Conservation (phyloP, 2,888 invertebrate species). For the Autographa pulchrina region DNA sequence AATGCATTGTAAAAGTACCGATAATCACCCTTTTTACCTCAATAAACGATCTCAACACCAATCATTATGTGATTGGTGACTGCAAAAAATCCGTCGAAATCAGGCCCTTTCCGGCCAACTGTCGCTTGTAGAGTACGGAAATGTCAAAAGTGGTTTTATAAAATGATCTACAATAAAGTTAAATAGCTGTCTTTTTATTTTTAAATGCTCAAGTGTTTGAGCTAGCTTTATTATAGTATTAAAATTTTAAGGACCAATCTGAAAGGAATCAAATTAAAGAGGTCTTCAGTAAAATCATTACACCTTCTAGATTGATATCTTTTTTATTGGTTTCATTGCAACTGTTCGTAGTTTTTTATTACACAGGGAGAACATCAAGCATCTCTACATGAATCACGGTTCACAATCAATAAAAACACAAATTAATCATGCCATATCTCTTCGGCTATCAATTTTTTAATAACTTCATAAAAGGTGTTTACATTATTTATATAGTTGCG, state of each 20-base stretch:
- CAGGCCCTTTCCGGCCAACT: slow-evolving; percentile 4
- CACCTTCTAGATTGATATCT: background rate
- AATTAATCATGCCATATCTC: slow-evolving; percentile 50
- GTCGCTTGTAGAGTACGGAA: background rate
- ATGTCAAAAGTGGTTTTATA: background rate
- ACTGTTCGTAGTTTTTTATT: background rate
- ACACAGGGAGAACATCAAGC: slow-evolving; percentile 15
- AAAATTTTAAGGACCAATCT: background rate
- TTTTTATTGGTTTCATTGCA: background rate
- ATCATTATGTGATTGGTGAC: background rate
- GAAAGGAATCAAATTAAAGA: background rate
- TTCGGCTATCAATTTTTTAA: slow-evolving; percentile 48
- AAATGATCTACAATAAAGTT: no score
- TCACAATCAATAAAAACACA: slow-evolving; percentile 49
- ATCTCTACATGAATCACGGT: slow-evolving; percentile 30
- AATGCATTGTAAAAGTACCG: background rate
- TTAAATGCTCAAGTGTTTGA: no score
- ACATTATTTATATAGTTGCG: slow-evolving; percentile 58
- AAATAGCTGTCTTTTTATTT: no score
- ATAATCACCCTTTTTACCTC: background rate
- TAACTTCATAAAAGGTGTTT: slow-evolving; percentile 58
- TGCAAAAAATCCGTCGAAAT: background rate
- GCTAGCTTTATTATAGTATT: background rate
- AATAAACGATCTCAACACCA: background rate
- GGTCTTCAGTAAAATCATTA: background rate